Evolutionary conservation across 2,113 vertebrate species (phyloP).

Genomic region (Oreotrochilus melanogaster): DNA sequence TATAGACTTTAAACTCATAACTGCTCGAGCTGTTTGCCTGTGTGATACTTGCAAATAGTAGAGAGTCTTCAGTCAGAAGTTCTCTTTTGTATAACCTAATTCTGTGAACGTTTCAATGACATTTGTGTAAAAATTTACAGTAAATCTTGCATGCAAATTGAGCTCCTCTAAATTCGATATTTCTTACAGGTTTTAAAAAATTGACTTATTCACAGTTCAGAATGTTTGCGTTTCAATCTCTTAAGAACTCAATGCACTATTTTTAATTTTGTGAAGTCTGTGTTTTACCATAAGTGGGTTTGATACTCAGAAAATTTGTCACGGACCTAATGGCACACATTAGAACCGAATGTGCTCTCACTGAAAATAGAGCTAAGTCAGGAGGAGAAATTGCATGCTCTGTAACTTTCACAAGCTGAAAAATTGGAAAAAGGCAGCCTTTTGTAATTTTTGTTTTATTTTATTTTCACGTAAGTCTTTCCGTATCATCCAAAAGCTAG

Average conservation of each 20-base stretch:
- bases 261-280: slow-evolving; percentile 63
- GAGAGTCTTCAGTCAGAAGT: slow-evolving; percentile 41
- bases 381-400: slow-evolving; percentile 20
- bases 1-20: slow-evolving; percentile 58
- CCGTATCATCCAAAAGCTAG: slow-evolving; percentile 12
- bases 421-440: not conserved
- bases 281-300: slow-evolving; percentile 42
- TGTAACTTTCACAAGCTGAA: slow-evolving; percentile 33
- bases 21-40: slow-evolving; percentile 20
- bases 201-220: slow-evolving; percentile 58
- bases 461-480: not conserved
- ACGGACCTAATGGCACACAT: slow-evolving; percentile 45
- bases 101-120: slow-evolving; percentile 40
- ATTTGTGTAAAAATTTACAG: slow-evolving; percentile 49
- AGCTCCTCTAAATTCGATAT: slow-evolving; percentile 43
- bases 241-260: slow-evolving; percentile 48
- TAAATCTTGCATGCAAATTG: slow-evolving; percentile 23
- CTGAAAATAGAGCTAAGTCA: slow-evolving; percentile 61
- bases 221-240: slow-evolving; percentile 62
- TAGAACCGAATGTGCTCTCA: slow-evolving; percentile 35
- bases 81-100: slow-evolving; percentile 56
- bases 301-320: slow-evolving; percentile 57
- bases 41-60: slow-evolving; percentile 49
- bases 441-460: not conserved
- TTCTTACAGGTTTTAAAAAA: slow-evolving; percentile 56